A percentile compares a stretch with the other conserved stretches of the same genome.
These are phyloP conservation scores for Porites australiensis DNA, from an alignment of 64 coral and sea anemone genomes.

Conservation along the genomic window DNA sequence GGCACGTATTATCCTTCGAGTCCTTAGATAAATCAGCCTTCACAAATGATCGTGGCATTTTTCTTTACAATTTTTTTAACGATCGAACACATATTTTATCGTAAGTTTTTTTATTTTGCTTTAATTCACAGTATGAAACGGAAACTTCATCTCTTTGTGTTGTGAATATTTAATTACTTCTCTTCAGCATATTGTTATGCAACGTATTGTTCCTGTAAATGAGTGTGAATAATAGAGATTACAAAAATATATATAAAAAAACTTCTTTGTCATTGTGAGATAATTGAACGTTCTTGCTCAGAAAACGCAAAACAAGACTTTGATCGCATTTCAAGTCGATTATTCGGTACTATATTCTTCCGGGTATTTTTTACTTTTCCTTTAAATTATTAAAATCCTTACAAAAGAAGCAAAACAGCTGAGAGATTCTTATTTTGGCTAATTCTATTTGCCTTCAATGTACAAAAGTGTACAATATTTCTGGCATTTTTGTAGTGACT, in stretches of 20 bases:
- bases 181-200: not conserved
- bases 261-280: not conserved
- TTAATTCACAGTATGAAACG: not conserved
- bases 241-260: not conserved
- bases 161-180: constrained; percentile 36
- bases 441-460: too few relatives aligned
- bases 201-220: not conserved
- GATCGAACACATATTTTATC: not conserved
- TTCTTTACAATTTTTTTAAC: not conserved
- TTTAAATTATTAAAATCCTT: too few relatives aligned
- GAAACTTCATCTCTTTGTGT: not conserved
- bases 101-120: not conserved
- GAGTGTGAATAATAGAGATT: not conserved
- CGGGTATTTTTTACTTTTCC: too few relatives aligned
- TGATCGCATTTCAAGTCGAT: not conserved
- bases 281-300: not conserved
- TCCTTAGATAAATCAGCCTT: too few relatives aligned
- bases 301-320: not conserved
- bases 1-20: too few relatives aligned
- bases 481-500: too few relatives aligned
- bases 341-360: too few relatives aligned
- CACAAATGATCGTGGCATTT: too few relatives aligned
- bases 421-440: too few relatives aligned
- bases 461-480: too few relatives aligned
- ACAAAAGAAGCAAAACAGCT: too few relatives aligned